Evolutionary conservation across 2,113 vertebrate genomes (phyloP), one percentile per base, ranked within the genome.

Genomic region (Crotalus tigris): DNA sequence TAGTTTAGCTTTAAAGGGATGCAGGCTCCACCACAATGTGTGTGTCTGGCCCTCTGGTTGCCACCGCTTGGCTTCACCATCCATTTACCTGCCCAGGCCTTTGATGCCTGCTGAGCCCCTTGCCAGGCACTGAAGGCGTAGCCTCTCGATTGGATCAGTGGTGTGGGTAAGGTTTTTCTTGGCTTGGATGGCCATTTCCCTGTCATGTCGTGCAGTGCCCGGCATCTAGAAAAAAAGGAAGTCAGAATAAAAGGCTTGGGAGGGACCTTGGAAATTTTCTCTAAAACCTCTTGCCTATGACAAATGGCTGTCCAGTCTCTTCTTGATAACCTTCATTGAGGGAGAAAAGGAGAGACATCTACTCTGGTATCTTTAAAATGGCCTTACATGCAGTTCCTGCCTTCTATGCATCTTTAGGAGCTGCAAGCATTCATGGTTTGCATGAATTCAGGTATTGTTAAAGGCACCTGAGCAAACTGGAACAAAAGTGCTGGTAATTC

Each of bases 51-150:
- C 23, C 9, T 1, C 61, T 3, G 23, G 44, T 29, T n/a, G 10
- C 9, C 49, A 12, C 4, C 3, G n/a, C 19, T 57, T 86, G 92
- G 55, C 1, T 85, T 54, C 94, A 92, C 89, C 51, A 26, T 29
- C 75, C 58, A n/a, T 91, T 96, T 94, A 99, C 99, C 98, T 98
- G 95, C 98, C 96, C 21, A 99, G 98, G 0, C 99, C 98, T 96
- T 99, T 99, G 97, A 99, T 99, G 49, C 99, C 99, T 0, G 99
- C 97, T 0, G 99, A 99, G 0, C 99, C 99, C 55, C 97, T 96
- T 39, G 98, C 92, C 93, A 99, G 96, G 92, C 99, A 99, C 94
- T 98, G 98, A 2, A 99, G 97, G 0, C 99, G 96, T 23, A 99
- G 98, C 8, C 93, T 97, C 96, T 99, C 99, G 3, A 99, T 85